Base-by-base conservation (phyloP, 2,113 vertebrate species). In the Eupsittula cactorum region DNA sequence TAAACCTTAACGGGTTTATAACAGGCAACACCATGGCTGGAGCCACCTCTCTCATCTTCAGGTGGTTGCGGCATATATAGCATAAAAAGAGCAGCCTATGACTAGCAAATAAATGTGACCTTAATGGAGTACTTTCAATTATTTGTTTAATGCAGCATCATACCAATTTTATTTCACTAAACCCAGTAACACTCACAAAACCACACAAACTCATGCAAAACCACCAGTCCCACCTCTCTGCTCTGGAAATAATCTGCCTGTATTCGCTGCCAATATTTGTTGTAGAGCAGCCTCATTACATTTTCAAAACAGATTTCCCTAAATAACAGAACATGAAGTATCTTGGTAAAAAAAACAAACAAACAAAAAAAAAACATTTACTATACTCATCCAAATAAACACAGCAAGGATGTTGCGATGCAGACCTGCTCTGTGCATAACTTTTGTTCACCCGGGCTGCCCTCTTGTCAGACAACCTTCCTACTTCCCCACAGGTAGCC, bases 61-160 rank as follows among this genome's bases (percentile, higher is more conserved):
- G 49, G 70, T 63, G 29, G 53, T 50, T 67, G 46, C 18, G 57
- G 69, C 68, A 80, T 2, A 5, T 42, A 67, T 1, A 4, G 27
- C 8, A 14, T 23, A 60, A 27, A 19, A 87, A 75, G 47, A 83
- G 13, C 53, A 94, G 10, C 39, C 27, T 75, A 46, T 60, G 41
- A 83, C 78, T 0, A 90, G 82, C 86, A 95, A 88, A 88, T 67
- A 89, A 86, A 62, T 1, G 13, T 31, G 35, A 79, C 57, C 63
- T 92, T 94, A 91, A 89, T 73, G 27, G 35, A 79, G 41, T 86
- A 70, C 82, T 92, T 55, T 65, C 35, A 69, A 3, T 70, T 84
- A 37, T 82, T 77, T 82, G 47, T 76, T 83, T 88, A 86, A 89
- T 69, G 75, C 52, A 95, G 44, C 91, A 92, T 82, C 67, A 78